Base-by-base conservation (phyloP, 2,113 vertebrate species). In the Alligator sinensis region DNA sequence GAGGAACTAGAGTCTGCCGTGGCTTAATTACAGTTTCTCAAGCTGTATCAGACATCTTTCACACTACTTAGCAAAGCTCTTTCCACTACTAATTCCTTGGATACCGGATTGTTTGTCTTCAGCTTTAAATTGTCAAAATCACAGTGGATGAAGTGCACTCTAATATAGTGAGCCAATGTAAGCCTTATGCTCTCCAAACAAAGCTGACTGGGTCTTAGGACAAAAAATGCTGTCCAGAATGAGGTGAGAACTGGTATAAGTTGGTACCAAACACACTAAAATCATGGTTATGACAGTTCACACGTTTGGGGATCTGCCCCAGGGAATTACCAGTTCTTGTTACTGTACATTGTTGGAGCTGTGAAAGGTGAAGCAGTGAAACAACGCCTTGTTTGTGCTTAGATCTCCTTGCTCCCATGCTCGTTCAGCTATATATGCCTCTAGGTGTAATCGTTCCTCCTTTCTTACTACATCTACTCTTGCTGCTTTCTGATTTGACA, bases 11-110 rank as follows among this genome's bases (percentile, higher is more conserved):
- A 96, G 77, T 86, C 92, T 96, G 89, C 90, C 94, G 47, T 80
- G 74, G 91, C 89, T 96, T 97, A 95, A 97, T 95, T 92, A 95
- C 3, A 86, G 76, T 83, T 81, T 75, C 96, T 89, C 92, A 54
- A 88, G 95, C 90, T 95, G 89, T 66, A 82, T 64, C 75, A 93
- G 80, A 70, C 85, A 76, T 95, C 82, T 93, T 89, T 84, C 62
- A 88, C 89, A 86, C 87, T 91, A 93, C 78, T 86, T 93, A 96
- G 91, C 70, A 96, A 95, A 96, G 80, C 62, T 24, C 59, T 87
- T 91, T 80, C 62, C 90, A 77, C 72, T 86, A 92, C 80, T 54
- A 86, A 94, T 80, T 86, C 89, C 93, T 93, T 28, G 22, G 82
- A 91, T 87, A 57, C 84, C 88, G 87, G 87, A 74, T 79, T 0